These are phyloP conservation scores for Lampropteryx suffumata DNA, from an alignment of 2,888 invertebrate genomes.

Conservation along the genomic window DNA sequence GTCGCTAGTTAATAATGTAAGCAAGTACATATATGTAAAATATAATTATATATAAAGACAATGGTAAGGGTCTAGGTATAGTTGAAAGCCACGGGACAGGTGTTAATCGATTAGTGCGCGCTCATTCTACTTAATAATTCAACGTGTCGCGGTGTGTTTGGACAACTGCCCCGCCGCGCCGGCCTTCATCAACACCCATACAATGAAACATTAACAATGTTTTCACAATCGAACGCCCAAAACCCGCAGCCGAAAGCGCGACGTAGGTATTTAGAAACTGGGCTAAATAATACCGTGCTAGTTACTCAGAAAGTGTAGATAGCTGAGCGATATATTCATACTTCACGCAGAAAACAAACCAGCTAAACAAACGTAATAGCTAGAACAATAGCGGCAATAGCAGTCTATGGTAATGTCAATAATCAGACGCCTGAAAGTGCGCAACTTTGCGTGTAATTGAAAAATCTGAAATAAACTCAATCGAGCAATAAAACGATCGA, in stretches of 20 bases:
- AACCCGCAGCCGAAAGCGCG: constrained; percentile 40
- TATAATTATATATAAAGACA: no score
- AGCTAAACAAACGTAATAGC: constrained; percentile 48
- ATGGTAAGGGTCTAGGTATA: constrained; percentile 9
- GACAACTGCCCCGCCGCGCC: constrained; percentile 72
- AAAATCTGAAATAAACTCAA: constrained; percentile 1
- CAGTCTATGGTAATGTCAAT: constrained; percentile 30
- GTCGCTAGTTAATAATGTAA: no score
- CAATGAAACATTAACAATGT: constrained; percentile 81
- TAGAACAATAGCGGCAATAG: constrained; percentile 26
- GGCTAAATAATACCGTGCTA: constrained; percentile 50
- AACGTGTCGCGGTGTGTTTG: constrained; percentile 70
- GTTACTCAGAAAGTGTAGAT: constrained; percentile 14
- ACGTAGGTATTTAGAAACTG: constrained; percentile 67
- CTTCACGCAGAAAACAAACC: constrained; percentile 41
- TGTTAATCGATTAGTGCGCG: constrained; percentile 77
- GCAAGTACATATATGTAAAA: no score
- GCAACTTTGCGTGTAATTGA: constrained; percentile 22
- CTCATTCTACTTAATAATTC: constrained; percentile 74
- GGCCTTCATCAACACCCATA: constrained; percentile 77
- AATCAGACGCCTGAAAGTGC: constrained; percentile 26
- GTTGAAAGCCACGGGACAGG: constrained; percentile 48
- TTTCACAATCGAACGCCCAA: constrained; percentile 69
- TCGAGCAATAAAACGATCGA: constrained; percentile 23
- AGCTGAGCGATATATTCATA: constrained; percentile 32